Percentiles rank a stretch among this genome's conserved stretches.
Conservation (phyloP, 2,888 invertebrate genomes). For the Craniophora ligustri region DNA sequence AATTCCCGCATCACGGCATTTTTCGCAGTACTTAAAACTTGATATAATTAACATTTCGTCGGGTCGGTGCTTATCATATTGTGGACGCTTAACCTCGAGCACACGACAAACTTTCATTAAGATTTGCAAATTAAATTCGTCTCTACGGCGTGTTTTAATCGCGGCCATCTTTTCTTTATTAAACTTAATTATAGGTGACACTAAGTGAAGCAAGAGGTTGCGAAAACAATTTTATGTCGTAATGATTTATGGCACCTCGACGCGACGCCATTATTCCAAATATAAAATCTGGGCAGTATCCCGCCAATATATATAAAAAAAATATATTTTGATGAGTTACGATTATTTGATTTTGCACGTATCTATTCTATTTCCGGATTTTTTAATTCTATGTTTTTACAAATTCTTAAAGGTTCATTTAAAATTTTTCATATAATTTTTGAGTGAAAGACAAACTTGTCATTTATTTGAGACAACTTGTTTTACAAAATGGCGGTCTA, state of each 20-base stretch:
- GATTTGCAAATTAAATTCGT: slow-evolving; percentile 80
- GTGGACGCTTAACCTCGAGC: slow-evolving; percentile 57
- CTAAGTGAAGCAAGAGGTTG: slow-evolving; percentile 55
- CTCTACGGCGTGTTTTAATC: slow-evolving; percentile 73
- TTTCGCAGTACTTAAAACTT: slow-evolving; percentile 57
- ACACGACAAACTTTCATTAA: slow-evolving; percentile 71
- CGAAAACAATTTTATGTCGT: slow-evolving; percentile 45
- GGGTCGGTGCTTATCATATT: slow-evolving; percentile 63
- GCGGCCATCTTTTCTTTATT: slow-evolving; percentile 72
- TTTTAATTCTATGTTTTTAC: too few species aligned
- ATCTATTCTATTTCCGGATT: too few species aligned
- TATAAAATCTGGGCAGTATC: too few species aligned
- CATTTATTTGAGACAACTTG: too few species aligned
- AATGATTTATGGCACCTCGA: slow-evolving; percentile 42
- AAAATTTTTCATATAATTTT: too few species aligned
- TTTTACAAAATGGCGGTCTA: too few species aligned
- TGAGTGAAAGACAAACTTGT: too few species aligned
- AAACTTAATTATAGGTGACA: slow-evolving; percentile 73
- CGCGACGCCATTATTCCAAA: slow-evolving; percentile 14
- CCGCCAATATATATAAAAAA: too few species aligned
- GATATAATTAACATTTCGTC: slow-evolving; percentile 73
- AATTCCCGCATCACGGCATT: slow-evolving; percentile 31
- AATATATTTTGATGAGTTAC: too few species aligned
- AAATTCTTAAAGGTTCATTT: too few species aligned
- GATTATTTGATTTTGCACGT: too few species aligned